A percentile compares a stretch with the other conserved stretches of the same genome.
These are phyloP conservation scores for Antheraea pernyi DNA, from an alignment of 1,140 invertebrate genomes.

Conservation along the genomic window DNA sequence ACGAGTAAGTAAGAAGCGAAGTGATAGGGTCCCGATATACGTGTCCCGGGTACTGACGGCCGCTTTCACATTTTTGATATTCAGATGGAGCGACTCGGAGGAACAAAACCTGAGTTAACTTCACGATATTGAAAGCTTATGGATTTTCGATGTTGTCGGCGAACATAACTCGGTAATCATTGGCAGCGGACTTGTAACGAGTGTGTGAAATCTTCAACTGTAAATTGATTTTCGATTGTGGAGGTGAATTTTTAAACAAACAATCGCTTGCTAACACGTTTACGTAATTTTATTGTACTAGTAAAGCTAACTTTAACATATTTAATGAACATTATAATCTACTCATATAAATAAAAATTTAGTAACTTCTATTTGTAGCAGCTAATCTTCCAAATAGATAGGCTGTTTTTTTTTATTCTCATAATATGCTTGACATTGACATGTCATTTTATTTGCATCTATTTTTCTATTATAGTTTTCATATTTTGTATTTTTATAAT, in stretches of 20 bases:
- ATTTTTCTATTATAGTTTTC: no score
- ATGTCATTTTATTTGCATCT: no score
- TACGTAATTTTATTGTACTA: no score
- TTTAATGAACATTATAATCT: no score
- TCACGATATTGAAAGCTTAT: slow-evolving; percentile 77
- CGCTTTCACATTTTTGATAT: slow-evolving; percentile 77
- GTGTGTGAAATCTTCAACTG: slow-evolving; percentile 19
- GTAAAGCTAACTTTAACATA: no score
- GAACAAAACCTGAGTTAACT: slow-evolving; percentile 75
- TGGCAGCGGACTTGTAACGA: slow-evolving; percentile 17
- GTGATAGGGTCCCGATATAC: slow-evolving; percentile 77
- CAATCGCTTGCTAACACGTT: no score
- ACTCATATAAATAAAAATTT: no score
- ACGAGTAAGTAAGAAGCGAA: slow-evolving; percentile 74
- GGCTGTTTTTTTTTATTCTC: no score
- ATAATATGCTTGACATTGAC: no score
- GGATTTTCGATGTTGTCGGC: slow-evolving; percentile 72
- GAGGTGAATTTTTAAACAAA: background rate
- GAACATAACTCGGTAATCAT: slow-evolving; percentile 58
- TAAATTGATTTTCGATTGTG: background rate
- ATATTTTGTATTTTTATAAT: no score
- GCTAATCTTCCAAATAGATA: no score
- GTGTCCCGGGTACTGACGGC: slow-evolving; percentile 72
- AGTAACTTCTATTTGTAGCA: no score
- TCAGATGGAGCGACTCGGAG: slow-evolving; percentile 70